Base-by-base conservation (phyloP, 2,113 vertebrate species). In the Stercorarius parasiticus region DNA sequence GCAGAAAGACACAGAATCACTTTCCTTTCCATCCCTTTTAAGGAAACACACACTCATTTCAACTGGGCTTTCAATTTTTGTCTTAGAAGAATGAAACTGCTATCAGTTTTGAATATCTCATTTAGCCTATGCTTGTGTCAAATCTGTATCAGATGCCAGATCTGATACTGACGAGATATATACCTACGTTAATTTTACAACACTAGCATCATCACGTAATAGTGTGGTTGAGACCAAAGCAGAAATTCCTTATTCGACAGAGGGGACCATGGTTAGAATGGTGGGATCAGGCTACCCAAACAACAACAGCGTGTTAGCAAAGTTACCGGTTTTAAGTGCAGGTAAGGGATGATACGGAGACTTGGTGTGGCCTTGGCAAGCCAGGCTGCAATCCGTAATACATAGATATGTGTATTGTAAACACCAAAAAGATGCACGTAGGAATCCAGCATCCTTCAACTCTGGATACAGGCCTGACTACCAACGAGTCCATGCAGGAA, bases 401-500 rank as follows among this genome's bases (percentile, higher is more conserved):
- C 16, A 11, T 26, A n/a, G n/a, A 15, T 8, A 2, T 17, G 27
- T 40, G 1, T 40, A 13, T 15, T 42, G 13, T 21, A 69, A 62
- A 65, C 25, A 78, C 2, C 2, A n/a, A 73, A 69, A 65, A 49
- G 5, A 19, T 16, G 15, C 7, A 4, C 61, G 15, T 12, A 15
- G 56, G 29, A 55, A 50, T 62, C 36, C 6, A 1, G 1, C 29
- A 34, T 25, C 23, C 32, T 82, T 47, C 22, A 43, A 0, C 29
- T 56, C 34, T 53, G 32, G 3, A 8, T 49, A 10, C 12, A 47
- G 29, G 10, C 12, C 49, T 65, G n/a, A 20, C 20, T 79, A 49
- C 8, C 6, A 43, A 5, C 0, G 6, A n/a, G 21, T 8, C 43
- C 36, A 6, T 3, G 6, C 23, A 42, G 49, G 8, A 47, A 77